Base-by-base conservation (phyloP, 2,797 vertebrate genomes). In the Nyctalus aviator region DNA sequence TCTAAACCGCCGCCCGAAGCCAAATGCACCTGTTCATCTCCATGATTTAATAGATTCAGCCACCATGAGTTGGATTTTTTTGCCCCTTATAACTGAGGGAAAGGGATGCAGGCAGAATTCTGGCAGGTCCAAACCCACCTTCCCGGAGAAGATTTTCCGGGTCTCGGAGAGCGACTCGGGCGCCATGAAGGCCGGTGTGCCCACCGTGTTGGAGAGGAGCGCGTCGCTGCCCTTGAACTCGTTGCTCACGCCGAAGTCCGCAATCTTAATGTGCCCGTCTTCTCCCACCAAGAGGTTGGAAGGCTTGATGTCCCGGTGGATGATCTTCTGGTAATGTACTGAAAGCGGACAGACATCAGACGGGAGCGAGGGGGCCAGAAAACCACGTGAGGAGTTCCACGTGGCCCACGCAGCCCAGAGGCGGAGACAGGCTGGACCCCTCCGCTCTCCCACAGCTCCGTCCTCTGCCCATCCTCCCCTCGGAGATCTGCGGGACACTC, bases 291-390 rank as follows among this genome's bases (percentile, higher is more conserved):
- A 97, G 85, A 99, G 99, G 97, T 99, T 99, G 66, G 99, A 99
- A 57, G 99, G 99, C 95, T 99, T 99, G 92, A 99, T 97, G 95
- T 99, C 99, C 84, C 99, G 98, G 96, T 99, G 99, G 97, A 99
- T 99, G 97, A 99, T 99, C 98, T 99, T 99, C 98, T 99, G 99
- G 96, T 99, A 99, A 98, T 99, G 99, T 92, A 99, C 99, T 99
- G 98, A 23, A 37, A 92, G 32, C 53, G 25, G 81, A 59, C 1
- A 1, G 62, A 13, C 6, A 59, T 12, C 25, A 5, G 37, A 27
- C 0, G 6, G 79, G 46, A 44, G 44, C 55, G 27, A 55, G 0
- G 1, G 8, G 21, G 4, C 20, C 64, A 53, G 77, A 25, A 66
- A 66, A 17, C 6, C 18, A 59, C 0, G 0, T 57, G 44, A 94